Base-by-base conservation (phyloP, 2,888 invertebrate species). In the Philereme transversata region DNA sequence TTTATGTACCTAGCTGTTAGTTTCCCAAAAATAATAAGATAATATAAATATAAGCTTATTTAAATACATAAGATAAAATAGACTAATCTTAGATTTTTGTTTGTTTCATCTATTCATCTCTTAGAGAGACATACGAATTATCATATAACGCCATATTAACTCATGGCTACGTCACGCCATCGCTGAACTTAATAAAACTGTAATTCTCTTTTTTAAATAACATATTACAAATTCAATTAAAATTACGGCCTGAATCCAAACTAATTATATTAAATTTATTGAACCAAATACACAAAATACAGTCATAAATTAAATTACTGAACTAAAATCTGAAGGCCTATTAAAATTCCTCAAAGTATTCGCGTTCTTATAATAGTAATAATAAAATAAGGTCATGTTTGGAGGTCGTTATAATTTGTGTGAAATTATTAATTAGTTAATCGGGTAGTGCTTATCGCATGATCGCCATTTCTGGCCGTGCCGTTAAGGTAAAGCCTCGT, bases 391-490 rank as follows among this genome's bases (percentile, higher is more conserved):
- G 63, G 63, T 63, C 58, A 63, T 56, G 52, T 53, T 55, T 43
- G 41, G 52, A 63, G 63, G 75, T 76, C 71, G 67, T 75, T 75
- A 81, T 86, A 87, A 87, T 87, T 88, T 87, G 86, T 88, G 87
- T 88, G 84, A 87, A 87, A 88, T 87, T 86, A 84, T 79, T 86
- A 87, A 88, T 87, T 87, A 85, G 78, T 73, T 82, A 83, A 83
- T 86, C 83, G 76, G 77, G 78, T 83, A 78, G 79, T 67, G 60
- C 61, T 71, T 80, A 84, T 83, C 83, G 67, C 59, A 46, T 22
- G 55, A 81, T 82, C 77, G 63, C 60, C 51, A 68, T 66, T 63
- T 61, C 58, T 47, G 57, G 58, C 48, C 60, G 66, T 55, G 62
- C 61, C 43, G 44, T 34, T 22, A 40, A 11, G 38, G 38, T 40